Evolutionary conservation across 1,140 invertebrate genomes (phyloP).

Genomic region (Apolygus lucorum): DNA sequence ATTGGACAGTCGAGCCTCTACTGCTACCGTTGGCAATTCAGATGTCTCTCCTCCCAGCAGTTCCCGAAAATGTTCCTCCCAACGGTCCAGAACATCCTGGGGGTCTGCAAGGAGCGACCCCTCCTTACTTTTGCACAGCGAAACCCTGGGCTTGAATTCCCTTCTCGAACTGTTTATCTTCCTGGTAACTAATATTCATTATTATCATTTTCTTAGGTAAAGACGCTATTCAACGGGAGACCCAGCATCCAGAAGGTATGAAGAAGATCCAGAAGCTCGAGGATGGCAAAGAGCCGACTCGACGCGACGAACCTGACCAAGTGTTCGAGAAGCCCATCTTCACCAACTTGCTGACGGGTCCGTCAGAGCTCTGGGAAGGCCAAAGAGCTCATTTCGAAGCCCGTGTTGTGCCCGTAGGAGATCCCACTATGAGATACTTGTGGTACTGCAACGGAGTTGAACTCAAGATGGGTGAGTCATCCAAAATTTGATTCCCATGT

Average conservation of each 20-base stretch:
- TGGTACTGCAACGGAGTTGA: slow-evolving; percentile 92
- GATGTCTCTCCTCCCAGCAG: too few species aligned
- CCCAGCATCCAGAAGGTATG: slow-evolving; percentile 89
- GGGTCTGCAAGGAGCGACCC: too few species aligned
- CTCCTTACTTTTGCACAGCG: too few species aligned
- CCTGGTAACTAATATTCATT: too few species aligned
- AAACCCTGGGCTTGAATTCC: too few species aligned
- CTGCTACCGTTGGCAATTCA: too few species aligned
- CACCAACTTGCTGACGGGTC: slow-evolving; percentile 76
- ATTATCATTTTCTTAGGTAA: slow-evolving; percentile 52
- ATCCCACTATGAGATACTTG: slow-evolving; percentile 78
- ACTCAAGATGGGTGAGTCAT: slow-evolving; percentile 67
- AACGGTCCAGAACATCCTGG: too few species aligned
- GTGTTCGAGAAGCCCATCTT: slow-evolving; percentile 88
- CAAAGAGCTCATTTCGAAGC: slow-evolving; percentile 94
- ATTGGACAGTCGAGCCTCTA: too few species aligned
- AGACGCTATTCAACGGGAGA: slow-evolving; percentile 80
- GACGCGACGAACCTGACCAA: slow-evolving; percentile 61
- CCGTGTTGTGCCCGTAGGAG: slow-evolving; percentile 88
- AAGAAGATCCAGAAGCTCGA: slow-evolving; percentile 88
- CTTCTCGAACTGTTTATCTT: too few species aligned
- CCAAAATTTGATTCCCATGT: too few species aligned
- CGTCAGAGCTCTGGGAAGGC: slow-evolving; percentile 86
- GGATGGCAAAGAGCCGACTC: slow-evolving; percentile 52
- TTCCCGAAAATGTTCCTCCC: too few species aligned